Percentiles rank a stretch among this genome's conserved stretches.
phyloP scores from a whole-genome alignment of 1,140 invertebrate species.

The Melitaea cinxia region DNA sequence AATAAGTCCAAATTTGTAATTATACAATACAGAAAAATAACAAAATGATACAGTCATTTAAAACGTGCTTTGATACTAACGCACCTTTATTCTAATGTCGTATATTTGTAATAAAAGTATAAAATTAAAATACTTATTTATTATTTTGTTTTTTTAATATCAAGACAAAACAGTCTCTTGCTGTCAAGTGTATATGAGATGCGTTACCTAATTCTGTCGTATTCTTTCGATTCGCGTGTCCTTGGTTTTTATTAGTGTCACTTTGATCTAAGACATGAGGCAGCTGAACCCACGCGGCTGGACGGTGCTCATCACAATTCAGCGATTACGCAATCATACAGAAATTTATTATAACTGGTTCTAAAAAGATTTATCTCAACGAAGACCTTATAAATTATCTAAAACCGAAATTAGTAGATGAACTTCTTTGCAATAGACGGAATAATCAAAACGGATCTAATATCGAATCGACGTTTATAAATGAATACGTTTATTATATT shows the following conservation, averaged over 20 bases:
- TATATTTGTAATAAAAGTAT: too few species aligned
- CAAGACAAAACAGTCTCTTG: neutral
- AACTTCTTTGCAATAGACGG: constrained; percentile 23
- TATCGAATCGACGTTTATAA: neutral
- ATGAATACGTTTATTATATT: neutral
- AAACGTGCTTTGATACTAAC: too few species aligned
- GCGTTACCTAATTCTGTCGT: too few species aligned
- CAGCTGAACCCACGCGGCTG: constrained; percentile 50
- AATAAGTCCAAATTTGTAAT: too few species aligned
- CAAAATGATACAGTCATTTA: too few species aligned
- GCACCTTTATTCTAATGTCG: too few species aligned
- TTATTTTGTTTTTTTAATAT: too few species aligned
- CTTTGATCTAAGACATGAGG: constrained; percentile 47
- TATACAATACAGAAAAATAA: too few species aligned
- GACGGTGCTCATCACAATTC: constrained; percentile 49
- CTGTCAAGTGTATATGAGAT: neutral
- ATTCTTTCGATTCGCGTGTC: constrained; percentile 35
- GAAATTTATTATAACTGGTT: constrained; percentile 62
- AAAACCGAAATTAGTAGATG: constrained; percentile 35
- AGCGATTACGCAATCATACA: constrained; percentile 58
- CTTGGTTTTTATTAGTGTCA: constrained; percentile 68
- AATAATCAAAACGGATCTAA: constrained; percentile 8
- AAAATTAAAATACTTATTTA: too few species aligned
- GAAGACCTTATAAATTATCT: constrained; percentile 51
- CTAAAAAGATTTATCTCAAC: constrained; percentile 50